phyloP scores from a whole-genome alignment of 2,888 invertebrate genomes.

The Corbicula japonica region DNA sequence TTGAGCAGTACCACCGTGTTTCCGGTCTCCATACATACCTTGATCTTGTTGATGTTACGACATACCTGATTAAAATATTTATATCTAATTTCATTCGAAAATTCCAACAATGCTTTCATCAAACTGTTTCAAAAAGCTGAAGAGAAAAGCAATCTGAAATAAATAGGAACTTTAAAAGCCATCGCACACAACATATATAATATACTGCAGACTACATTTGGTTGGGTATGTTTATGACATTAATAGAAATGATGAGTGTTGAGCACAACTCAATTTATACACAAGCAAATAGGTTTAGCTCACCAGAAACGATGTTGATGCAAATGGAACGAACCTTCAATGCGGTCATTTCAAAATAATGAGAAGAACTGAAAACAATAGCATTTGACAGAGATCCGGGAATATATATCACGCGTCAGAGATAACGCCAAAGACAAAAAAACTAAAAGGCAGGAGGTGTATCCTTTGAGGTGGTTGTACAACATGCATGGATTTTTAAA shows the following conservation, averaged over 20 bases:
- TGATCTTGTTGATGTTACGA: conserved; percentile 84
- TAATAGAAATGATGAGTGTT: too few species aligned
- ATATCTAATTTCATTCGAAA: neutral
- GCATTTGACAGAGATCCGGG: too few species aligned
- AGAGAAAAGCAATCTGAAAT: too few species aligned
- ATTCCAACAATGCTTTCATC: too few species aligned
- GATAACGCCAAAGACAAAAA: neutral
- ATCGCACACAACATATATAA: neutral
- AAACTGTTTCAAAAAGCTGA: too few species aligned
- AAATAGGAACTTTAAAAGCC: neutral
- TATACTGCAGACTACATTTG: neutral
- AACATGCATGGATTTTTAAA: neutral
- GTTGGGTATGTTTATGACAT: neutral
- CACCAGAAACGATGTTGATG: too few species aligned
- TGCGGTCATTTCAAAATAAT: too few species aligned
- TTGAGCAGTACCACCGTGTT: conserved; percentile 83
- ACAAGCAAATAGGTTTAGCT: too few species aligned
- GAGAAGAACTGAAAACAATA: too few species aligned
- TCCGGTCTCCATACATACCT: conserved; percentile 85
- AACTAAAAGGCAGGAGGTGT: neutral
- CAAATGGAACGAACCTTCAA: too few species aligned
- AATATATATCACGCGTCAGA: too few species aligned
- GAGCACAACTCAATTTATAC: too few species aligned
- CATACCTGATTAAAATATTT: conserved; percentile 74
- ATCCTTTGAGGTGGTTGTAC: neutral